These are phyloP conservation scores for Uria lomvia DNA, from an alignment of 2,113 vertebrate genomes.

Conservation along the genomic window DNA sequence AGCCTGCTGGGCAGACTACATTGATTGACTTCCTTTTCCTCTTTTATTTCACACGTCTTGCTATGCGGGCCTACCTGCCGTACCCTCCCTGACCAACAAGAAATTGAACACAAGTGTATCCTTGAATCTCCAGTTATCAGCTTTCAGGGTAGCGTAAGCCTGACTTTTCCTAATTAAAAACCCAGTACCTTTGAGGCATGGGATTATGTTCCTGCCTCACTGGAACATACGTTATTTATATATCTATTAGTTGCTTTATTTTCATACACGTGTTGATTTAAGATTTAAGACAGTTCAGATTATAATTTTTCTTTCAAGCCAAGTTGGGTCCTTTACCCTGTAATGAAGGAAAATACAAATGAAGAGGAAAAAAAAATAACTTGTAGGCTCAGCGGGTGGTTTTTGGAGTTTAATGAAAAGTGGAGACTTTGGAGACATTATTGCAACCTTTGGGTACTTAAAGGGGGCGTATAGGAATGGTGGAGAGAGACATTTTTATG, in stretches of 20 bases:
- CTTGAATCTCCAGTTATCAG: neutral
- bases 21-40: neutral
- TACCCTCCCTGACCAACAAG: no score
- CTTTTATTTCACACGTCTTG: accelerated
- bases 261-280: neutral
- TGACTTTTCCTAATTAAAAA: neutral
- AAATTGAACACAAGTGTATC: neutral
- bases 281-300: neutral
- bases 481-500: neutral
- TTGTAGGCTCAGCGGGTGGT: neutral
- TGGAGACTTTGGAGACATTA: neutral
- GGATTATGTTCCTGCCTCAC: neutral
- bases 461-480: neutral
- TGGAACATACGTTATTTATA: neutral
- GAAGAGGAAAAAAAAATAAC: neutral
- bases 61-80: neutral
- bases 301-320: neutral
- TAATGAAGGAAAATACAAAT: neutral
- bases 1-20: neutral
- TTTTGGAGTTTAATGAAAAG: neutral
- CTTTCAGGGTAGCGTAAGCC: neutral
- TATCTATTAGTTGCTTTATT: neutral
- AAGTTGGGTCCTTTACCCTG: neutral
- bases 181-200: neutral
- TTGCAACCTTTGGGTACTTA: neutral